Conservation (phyloP, 2,888 invertebrate species). For the Melipona beecheii region DNA sequence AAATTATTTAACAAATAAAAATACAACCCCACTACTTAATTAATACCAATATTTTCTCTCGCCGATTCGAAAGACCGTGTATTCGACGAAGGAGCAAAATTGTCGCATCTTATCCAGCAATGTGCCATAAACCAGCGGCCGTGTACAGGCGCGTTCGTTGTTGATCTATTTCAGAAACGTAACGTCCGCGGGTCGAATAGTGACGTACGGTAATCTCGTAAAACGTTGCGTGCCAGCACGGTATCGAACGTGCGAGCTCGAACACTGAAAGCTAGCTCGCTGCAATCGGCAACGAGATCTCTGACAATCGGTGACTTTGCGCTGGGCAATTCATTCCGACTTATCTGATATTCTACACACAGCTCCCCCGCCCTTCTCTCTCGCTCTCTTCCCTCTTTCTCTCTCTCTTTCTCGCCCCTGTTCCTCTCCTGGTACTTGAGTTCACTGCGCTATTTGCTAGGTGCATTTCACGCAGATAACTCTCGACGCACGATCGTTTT, state of each 20-base stretch:
- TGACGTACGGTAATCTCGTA: constrained; percentile 26
- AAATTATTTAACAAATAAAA: background rate
- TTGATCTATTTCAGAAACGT: constrained; percentile 31
- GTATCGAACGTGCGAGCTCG: constrained; percentile 66
- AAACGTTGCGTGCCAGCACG: constrained; percentile 60
- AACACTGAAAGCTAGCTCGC: constrained; percentile 66
- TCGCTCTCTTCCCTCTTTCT: background rate
- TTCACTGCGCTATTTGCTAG: constrained; percentile 58
- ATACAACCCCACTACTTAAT: background rate
- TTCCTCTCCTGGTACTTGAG: constrained; percentile 33
- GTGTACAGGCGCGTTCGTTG: constrained; percentile 11
- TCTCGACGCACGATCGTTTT: constrained; percentile 59
- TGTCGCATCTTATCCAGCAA: constrained; percentile 2
- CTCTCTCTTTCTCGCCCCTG: background rate
- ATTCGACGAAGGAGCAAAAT: background rate
- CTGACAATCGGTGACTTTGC: constrained; percentile 72
- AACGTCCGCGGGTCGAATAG: constrained; percentile 14
- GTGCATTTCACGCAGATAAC: constrained; percentile 64
- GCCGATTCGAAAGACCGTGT: background rate
- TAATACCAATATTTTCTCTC: background rate
- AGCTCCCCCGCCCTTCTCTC: background rate
- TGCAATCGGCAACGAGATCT: constrained; percentile 70
- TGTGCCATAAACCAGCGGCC: constrained; percentile 11
- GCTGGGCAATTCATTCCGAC: constrained; percentile 65
- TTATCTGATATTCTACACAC: constrained; percentile 64